Conservation (phyloP, 2,888 invertebrate genomes). For the Chrysolina americana region DNA sequence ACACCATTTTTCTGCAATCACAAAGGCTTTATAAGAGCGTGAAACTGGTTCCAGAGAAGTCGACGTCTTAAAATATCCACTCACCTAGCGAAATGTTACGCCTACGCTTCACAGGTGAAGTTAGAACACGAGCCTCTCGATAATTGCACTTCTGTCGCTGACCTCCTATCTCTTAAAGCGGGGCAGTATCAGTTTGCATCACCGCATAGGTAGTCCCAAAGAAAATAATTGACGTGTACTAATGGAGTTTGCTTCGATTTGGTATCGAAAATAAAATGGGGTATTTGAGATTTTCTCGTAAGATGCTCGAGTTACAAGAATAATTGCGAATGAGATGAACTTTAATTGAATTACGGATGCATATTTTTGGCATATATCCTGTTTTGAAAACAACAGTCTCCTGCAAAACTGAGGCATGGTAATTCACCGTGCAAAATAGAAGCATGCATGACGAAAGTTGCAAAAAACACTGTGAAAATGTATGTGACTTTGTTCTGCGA, state of each 20-base stretch:
- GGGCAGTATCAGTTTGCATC: conserved; percentile 1
- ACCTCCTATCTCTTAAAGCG: background rate
- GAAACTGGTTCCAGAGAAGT: background rate
- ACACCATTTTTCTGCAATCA: background rate
- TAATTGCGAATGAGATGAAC: background rate
- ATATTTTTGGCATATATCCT: too few species aligned
- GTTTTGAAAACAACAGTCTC: too few species aligned
- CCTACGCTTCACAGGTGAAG: conserved; percentile 1
- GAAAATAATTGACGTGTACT: conserved; percentile 5
- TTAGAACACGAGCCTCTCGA: conserved; percentile 8
- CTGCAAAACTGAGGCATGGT: too few species aligned
- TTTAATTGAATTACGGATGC: too few species aligned
- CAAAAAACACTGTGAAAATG: too few species aligned
- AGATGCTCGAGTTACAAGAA: background rate
- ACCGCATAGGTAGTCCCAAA: background rate
- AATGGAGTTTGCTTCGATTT: background rate
- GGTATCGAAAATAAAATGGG: background rate
- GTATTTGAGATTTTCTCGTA: background rate
- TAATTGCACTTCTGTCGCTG: conserved; percentile 7
- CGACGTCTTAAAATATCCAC: background rate
- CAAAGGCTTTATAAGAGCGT: background rate
- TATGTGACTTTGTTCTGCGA: too few species aligned
- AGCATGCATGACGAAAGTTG: too few species aligned
- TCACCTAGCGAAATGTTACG: background rate
- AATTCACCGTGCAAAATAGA: too few species aligned